Evolutionary conservation across 2,797 vertebrate species (phyloP).

Genomic region (Enteromius treurensis): DNA sequence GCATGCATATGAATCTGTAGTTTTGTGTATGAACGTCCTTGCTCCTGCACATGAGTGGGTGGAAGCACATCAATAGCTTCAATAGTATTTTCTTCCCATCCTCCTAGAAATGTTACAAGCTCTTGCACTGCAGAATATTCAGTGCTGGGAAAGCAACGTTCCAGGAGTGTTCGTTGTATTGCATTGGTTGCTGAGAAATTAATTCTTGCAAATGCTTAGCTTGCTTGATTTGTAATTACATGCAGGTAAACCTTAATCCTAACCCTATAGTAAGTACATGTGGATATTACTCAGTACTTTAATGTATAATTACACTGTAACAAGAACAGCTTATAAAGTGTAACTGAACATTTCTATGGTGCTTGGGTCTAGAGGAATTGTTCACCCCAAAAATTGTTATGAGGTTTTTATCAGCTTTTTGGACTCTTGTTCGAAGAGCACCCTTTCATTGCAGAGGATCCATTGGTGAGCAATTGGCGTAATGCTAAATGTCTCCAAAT

Average conservation of each 20-base stretch:
- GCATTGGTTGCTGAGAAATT: not conserved
- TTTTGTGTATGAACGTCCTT: conserved; percentile 21
- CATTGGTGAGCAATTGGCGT: not conserved
- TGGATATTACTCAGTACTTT: too few species aligned
- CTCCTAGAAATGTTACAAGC: not conserved
- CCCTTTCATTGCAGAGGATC: not conserved
- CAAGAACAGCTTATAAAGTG: not conserved
- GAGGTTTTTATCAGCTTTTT: not conserved
- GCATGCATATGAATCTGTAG: conserved; percentile 10
- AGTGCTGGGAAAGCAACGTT: not conserved
- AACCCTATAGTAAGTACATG: not conserved
- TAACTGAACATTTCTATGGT: not conserved
- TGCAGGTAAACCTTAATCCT: not conserved
- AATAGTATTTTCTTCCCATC: conserved; percentile 10
- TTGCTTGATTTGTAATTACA: not conserved
- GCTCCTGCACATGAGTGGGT: conserved; percentile 21
- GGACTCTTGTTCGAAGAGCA: not conserved
- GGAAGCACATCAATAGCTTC: conserved; percentile 58
- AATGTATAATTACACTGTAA: not conserved
- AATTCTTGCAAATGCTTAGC: not conserved
- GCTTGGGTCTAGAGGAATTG: not conserved
- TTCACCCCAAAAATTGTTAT: not conserved
- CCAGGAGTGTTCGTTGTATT: not conserved
- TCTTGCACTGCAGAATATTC: not conserved
- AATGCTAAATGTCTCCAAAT: not conserved